phyloP scores from a whole-genome alignment of 1,140 invertebrate genomes.

The Heterodera carotae region DNA sequence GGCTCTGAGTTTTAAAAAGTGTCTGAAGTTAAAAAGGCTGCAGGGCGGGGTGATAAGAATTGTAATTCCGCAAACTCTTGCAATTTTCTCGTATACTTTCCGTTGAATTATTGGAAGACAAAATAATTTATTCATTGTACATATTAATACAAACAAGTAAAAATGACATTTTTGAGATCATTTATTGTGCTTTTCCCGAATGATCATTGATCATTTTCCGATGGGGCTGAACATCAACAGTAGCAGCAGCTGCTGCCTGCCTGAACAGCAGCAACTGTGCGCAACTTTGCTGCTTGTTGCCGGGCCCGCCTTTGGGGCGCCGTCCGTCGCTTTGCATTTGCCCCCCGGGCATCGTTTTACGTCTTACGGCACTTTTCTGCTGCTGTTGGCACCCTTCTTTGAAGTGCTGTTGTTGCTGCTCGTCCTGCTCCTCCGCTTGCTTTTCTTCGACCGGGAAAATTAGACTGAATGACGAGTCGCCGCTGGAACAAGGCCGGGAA shows the following conservation, averaged over 20 bases:
- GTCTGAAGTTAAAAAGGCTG: no score
- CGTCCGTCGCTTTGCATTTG: not conserved
- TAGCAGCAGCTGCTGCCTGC: not conserved
- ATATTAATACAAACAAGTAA: no score
- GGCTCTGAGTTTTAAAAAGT: no score
- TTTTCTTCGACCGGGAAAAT: conserved; percentile 1
- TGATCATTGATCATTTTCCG: no score
- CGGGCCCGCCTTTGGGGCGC: no score
- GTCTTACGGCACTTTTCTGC: not conserved
- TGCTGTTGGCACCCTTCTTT: not conserved
- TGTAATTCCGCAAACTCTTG: no score
- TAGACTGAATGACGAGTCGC: conserved; percentile 4
- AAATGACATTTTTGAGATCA: no score
- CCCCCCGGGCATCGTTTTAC: not conserved
- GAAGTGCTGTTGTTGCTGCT: not conserved
- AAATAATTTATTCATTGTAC: no score
- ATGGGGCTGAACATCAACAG: not conserved
- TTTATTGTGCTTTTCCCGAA: no score
- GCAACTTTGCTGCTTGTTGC: not conserved
- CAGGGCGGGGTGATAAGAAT: no score
- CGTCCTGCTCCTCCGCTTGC: not conserved
- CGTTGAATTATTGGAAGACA: no score
- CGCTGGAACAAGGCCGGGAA: not conserved
- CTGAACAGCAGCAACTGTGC: not conserved
- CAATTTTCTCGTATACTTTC: no score